A percentile compares a stretch with the other conserved stretches of the same genome.
These are phyloP conservation scores for Ormia ochracea DNA, from an alignment of 2,888 invertebrate species.

Conservation along the genomic window DNA sequence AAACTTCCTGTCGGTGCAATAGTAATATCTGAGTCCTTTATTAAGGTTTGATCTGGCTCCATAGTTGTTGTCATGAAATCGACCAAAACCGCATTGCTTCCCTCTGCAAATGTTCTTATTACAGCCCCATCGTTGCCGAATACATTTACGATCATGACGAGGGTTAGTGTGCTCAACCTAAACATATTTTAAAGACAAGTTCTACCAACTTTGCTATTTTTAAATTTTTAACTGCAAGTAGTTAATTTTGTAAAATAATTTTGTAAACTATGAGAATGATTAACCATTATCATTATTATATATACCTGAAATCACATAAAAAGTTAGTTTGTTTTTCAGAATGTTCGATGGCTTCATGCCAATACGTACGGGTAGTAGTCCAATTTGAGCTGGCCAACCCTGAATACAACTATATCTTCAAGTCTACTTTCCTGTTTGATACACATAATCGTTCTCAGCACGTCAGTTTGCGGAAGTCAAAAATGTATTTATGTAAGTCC, in stretches of 20 bases:
- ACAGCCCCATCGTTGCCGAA: conserved; percentile 41
- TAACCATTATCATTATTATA: conserved; percentile 66
- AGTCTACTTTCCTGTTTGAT: not conserved
- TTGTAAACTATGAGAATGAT: conserved; percentile 58
- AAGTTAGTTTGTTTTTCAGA: conserved; percentile 20
- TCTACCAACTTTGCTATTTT: not conserved
- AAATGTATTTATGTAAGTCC: conserved; percentile 48
- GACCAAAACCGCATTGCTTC: conserved; percentile 46
- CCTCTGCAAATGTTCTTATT: conserved; percentile 21
- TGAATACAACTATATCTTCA: conserved; percentile 38
- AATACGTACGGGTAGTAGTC: conserved; percentile 46
- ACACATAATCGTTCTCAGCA: not conserved
- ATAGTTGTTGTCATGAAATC: conserved; percentile 7
- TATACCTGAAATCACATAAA: conserved; percentile 42
- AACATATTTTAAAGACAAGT: conserved; percentile 27
- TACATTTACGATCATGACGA: conserved; percentile 6
- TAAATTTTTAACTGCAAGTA: conserved; percentile 2
- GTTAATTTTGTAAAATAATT: conserved; percentile 42
- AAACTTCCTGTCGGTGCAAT: conserved; percentile 8
- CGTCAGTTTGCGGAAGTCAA: conserved; percentile 38
- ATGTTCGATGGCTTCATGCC: conserved; percentile 53
- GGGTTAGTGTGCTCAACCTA: conserved; percentile 1
- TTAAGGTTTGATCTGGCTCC: conserved; percentile 39
- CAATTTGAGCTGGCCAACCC: conserved; percentile 40
- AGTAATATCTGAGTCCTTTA: conserved; percentile 22